These are phyloP conservation scores for Tachypleus tridentatus DNA, from an alignment of 1,140 invertebrate genomes.

Conservation along the genomic window DNA sequence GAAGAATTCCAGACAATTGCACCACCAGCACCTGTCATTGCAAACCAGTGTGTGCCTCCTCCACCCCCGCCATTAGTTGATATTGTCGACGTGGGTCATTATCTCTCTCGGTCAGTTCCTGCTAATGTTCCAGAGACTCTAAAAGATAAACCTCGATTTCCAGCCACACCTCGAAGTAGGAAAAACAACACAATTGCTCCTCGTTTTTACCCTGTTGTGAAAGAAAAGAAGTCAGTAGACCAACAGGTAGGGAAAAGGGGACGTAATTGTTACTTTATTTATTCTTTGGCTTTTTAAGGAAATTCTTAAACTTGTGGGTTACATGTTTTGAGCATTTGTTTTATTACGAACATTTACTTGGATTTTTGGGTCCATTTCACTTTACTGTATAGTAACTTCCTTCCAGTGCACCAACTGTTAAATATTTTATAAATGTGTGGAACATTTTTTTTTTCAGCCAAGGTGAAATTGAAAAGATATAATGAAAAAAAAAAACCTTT, in stretches of 20 bases:
- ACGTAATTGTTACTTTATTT: too few species aligned
- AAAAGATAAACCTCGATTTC: conserved; percentile 2
- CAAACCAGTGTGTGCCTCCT: conserved; percentile 50
- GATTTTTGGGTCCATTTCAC: too few species aligned
- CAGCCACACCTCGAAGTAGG: conserved; percentile 27
- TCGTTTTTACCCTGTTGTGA: conserved; percentile 91
- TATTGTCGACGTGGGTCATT: not conserved
- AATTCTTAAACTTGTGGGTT: too few species aligned
- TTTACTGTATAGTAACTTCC: too few species aligned
- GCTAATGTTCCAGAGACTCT: conserved; percentile 3
- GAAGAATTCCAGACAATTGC: conserved; percentile 73
- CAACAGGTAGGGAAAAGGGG: conserved; percentile 26
- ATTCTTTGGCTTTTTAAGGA: too few species aligned
- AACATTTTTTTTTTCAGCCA: too few species aligned
- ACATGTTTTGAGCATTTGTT: too few species aligned
- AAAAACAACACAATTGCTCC: conserved; percentile 35
- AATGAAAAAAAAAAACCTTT: too few species aligned
- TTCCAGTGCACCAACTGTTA: too few species aligned
- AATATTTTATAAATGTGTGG: too few species aligned
- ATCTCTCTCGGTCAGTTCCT: not conserved
- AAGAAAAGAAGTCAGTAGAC: conserved; percentile 44
- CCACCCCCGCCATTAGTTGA: conserved; percentile 46
- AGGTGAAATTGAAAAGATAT: too few species aligned
- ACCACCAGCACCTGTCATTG: conserved; percentile 46
- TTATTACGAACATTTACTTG: too few species aligned